Evolutionary conservation across 2,797 vertebrate species (phyloP), one percentile per base, ranked within the genome.

Genomic region (Meda fulgida): DNA sequence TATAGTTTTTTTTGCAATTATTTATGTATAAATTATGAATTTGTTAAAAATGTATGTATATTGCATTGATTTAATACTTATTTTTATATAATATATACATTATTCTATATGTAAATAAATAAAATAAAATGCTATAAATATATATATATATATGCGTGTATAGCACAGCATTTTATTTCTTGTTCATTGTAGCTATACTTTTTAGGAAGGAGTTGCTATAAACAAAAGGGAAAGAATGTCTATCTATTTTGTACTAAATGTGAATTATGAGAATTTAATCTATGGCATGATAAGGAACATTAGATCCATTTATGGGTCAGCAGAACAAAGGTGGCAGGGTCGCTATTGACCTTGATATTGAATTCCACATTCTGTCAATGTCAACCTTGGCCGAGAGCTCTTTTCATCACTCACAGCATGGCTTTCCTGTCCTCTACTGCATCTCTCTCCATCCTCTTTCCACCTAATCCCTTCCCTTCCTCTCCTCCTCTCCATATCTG

Each of bases 381-480:
- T 63, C n/a, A 72, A 70, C 29, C 67, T 72, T 79, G 26, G 7
- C 43, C 3, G 2, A 29, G 46, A 77, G 55, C 65, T 53, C 29
- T 53, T 66, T 23, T 70, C n/a, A n/a, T 83, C 38, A 78, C 75
- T 78, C 26, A 2, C 53, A 65, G 6, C 19, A 19, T 11, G 13
- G 9, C 84, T 58, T 65, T 73, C 72, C 66, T n/a, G 43, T 65
- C 19, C 38, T 84, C 60, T 19, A 58, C 58, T 23, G 21, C 34
- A 21, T 23, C 29, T 84, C 26, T 71, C 53, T 51, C 10, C 21
- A 66, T 58, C 36, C 76, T 81, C 53, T 82, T 75, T 79, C 55
- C 63, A 21, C 13, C 13, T 84, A 81, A 82, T 86, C 60, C 79
- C 63, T 21, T 86, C 60, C 79, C 63, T 21, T 81, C 13, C 46